Base-by-base conservation (phyloP, 1,140 invertebrate genomes). In the Hydropsyche tenuis region DNA sequence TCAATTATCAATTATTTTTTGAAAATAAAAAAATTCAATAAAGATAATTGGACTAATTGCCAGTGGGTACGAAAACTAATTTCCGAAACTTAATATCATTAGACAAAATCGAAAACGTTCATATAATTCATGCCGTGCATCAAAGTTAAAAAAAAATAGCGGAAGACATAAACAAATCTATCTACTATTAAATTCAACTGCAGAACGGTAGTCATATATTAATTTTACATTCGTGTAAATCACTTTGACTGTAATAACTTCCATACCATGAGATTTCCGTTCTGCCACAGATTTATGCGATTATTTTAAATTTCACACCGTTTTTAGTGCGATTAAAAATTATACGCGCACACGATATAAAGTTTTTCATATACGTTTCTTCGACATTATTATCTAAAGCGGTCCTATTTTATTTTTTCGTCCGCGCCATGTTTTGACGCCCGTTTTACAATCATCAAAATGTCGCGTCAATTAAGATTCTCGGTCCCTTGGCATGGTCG, bases 191-290 rank as follows among this genome's bases (percentile, higher is more conserved):
- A 60, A 60, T 25, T 14, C 56, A 25, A 60, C 22, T 20, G 2
- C 20, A 60, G 56, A 60, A 60, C 56, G 56, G 56, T 60, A 60
- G 56, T 60, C 56, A 60, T 60, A 60, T 60, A 60, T 60, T 60
- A 60, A 60, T 60, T 60, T 60, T 60, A 60, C 56, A 60, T 60
- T 60, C 22, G 23, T 60, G 56, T 60, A 60, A 60, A 60, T 60
- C 56, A 60, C 56, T 60, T 60, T 22, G 5, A 20, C 14, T 20
- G 56, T 27, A 60, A 60, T 60, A 60, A 56, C 51, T 56, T 27
- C 56, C 12, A 37, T n/a, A n/a, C n/a, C n/a, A 16, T 16, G 51
- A 60, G 56, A 25, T 60, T 60, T 60, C 56, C 56, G 56, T 60
- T 60, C 56, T 5, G 23, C 23, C 20, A 4, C 30, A 25, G 56